Base-by-base conservation (phyloP, 2,888 invertebrate species). In the Schizotus pectinicornis region DNA sequence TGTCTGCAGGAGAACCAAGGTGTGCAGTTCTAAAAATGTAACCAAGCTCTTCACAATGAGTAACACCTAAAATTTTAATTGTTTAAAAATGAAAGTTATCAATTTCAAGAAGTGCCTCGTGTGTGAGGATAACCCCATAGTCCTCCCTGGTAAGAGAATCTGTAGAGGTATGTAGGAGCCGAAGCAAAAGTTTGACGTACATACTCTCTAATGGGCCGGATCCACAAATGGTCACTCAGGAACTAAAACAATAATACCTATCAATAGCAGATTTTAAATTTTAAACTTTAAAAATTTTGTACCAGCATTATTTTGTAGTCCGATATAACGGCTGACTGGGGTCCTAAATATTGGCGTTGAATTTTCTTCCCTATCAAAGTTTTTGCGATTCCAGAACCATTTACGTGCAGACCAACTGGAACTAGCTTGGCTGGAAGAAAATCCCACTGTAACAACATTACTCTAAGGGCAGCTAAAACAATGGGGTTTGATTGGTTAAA, bases 181-280 rank as follows among this genome's bases (percentile, higher is more conserved):
- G 66, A 63, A 54, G 82, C 81, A 66, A 83, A 81, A 33, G 81
- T 73, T 2, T 79, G 70, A 61, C 83, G 81, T 54, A 81, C 79
- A 33, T 67, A 62, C 36, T 75, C 65, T 45, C 68, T 57, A 6
- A 69, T 75, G 0, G 81, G 75, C 66, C 84, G 82, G 57, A 82
- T 79, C 36, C 70, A 65, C 12, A 76, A 60, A 1, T 80, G 67
- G 63, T 84, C 83, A n/a, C 75, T 77, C 1, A 80, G 63, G 63
- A 82, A 85, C 37, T 80, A 32, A 9, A 50, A 36, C 22, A 22
- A 22, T 22, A 5, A 22, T 3, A 22, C 2, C 22, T 3, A 43
- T 12, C 31, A n/a, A 5, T 22, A 3, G 22, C 2, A 22, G 30
- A 14, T 7, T 12, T 7, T 34, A 34, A n/a, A 46, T 13, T 46